Evolutionary conservation across 2,797 vertebrate genomes (phyloP).

Genomic region (Aratinga solstitialis): DNA sequence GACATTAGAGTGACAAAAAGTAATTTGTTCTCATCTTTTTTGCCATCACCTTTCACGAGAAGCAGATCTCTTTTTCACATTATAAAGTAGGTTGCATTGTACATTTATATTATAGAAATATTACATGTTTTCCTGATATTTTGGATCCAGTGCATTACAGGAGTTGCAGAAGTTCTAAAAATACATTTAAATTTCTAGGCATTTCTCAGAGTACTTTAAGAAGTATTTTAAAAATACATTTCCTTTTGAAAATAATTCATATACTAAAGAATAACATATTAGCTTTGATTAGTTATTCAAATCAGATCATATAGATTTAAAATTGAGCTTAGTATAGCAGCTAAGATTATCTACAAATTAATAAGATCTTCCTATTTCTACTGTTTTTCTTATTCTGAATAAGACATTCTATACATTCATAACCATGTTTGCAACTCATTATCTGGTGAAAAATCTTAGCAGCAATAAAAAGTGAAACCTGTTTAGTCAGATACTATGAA

Average conservation of each 20-base stretch:
- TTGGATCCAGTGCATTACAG: neutral
- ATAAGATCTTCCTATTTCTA: neutral
- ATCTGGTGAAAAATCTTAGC: neutral
- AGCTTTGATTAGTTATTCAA: neutral
- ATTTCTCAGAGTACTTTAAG: neutral
- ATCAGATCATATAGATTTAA: neutral
- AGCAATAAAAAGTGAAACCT: neutral
- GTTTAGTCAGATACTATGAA: neutral
- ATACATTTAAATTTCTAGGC: neutral
- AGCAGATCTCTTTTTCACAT: neutral
- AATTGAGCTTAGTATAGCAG: neutral
- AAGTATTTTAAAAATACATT: neutral
- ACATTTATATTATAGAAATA: neutral
- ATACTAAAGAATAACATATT: neutral
- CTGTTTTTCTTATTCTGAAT: neutral
- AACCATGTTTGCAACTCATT: neutral
- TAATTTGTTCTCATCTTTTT: neutral
- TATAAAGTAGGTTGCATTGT: neutral
- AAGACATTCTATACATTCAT: neutral
- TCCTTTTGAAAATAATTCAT: neutral
- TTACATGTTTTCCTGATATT: neutral
- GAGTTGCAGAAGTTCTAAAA: neutral
- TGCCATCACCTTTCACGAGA: neutral
- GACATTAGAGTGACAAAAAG: neutral
- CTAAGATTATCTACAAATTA: neutral